Evolutionary conservation across 1,140 invertebrate genomes (phyloP), one percentile per base, ranked within the genome.

Genomic region (Drosophila persimilis): DNA sequence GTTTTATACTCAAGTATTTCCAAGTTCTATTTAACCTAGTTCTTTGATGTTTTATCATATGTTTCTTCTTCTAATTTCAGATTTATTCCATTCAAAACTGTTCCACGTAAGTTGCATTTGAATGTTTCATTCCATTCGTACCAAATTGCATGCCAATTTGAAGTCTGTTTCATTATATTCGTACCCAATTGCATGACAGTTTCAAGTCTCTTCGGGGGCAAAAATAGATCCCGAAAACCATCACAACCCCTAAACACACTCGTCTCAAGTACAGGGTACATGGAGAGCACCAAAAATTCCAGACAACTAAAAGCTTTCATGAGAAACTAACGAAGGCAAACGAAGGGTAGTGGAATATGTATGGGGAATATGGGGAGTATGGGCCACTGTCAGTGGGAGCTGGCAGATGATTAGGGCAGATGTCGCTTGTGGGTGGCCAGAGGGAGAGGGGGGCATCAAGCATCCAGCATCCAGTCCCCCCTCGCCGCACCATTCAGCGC

Each of bases 281-380:
- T 3, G 9, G 43, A 75, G 66, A 67, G 76, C 77, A 67, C 69
- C 81, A 65, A 86, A 85, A 86, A 83, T 83, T 88, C 69, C 75
- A 88, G 83, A 88, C 83, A 88, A 88, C 83, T 79, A 88, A 86
- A 86, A 86, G 83, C 83, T 88, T 88, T 88, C 84, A 88, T 73
- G 83, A 63, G 64, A 83, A 88, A 83, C 83, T 88, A 88, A 77
- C 77, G 55, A 59, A 57, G 55, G 71, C 56, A 45, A 67, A 58
- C 44, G 48, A 46, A 31, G 35, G 8, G 20, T 17, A 31, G 29
- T 7, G 51, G 24, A 20, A 11, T 15, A 24, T 6, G 41, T 11
- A 8, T 13, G 51, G 20, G 7, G 29, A 2, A 20, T 20, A 20
- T 39, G 3, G 35, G 29, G n/a, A 20, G 48, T 26, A 6, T 6